Evolutionary conservation across 2,888 invertebrate species (phyloP), one percentile per base, ranked within the genome.

Genomic region (Papilio elwesi): DNA sequence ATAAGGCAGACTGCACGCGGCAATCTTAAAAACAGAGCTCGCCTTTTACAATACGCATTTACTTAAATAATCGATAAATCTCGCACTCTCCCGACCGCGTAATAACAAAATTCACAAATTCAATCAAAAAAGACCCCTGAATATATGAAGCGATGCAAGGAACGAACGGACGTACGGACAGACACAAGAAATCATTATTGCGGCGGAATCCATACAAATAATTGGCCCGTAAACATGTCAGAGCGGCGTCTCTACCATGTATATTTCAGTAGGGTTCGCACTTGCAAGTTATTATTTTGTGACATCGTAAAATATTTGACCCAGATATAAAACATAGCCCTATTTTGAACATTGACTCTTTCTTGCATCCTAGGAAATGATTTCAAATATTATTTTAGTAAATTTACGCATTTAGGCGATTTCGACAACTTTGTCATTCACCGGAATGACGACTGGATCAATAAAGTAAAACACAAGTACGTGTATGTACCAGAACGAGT

Each of bases 141-240:
- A 85, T 85, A 84, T 87, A 88, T 86, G 85, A 85, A 85, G 81
- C 84, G 82, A 76, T 74, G 74, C 73, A 73, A 75, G 71, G 75
- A 70, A 74, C 79, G 77, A 81, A 79, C 85, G 79, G 80, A 82
- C 80, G 83, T 78, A 82, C 79, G 83, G 78, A 83, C 76, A 82
- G 85, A 85, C 87, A 86, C 92, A 92, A 93, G 93, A 93, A 93
- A 93, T 93, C 93, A 93, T 93, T 93, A 93, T 89, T 91, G 92
- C 88, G 83, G 83, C 83, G 91, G 91, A 92, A 91, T 91, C 93
- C 92, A 93, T 93, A 93, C 94, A 93, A 93, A 93, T 94, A 94
- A 94, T 94, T 94, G 94, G 94, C 86, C 94, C 92, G 94, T 94
- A 93, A 94, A 94, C 91, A 93, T 93, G 94, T 94, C 94, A 93